Evolutionary conservation across 2,113 vertebrate genomes (phyloP).

Genomic region (Chionomys nivalis): DNA sequence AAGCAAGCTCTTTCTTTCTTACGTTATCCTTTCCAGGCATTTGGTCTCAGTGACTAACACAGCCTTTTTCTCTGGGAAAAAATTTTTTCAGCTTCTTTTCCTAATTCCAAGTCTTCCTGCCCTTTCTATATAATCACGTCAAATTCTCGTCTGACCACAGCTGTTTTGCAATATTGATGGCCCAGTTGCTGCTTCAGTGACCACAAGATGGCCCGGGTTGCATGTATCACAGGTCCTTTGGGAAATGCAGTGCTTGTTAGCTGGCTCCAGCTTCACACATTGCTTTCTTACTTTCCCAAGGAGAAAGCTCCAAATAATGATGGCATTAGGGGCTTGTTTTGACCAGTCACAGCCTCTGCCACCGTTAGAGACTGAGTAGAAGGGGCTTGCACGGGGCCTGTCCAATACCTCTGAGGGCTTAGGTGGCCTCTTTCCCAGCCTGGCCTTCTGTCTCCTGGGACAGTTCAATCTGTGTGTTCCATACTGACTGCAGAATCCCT

Average conservation of each 20-base stretch:
- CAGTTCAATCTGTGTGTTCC: accelerated
- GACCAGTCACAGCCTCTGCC: neutral
- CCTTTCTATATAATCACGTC: neutral
- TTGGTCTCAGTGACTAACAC: neutral
- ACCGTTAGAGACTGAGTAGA: neutral
- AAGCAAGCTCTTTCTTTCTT: neutral
- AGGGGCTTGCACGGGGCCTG: neutral
- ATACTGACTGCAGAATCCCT: neutral
- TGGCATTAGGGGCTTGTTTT: no score
- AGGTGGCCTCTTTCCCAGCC: neutral
- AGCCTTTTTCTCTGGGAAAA: neutral
- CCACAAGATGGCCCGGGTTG: accelerated
- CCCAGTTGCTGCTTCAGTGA: neutral
- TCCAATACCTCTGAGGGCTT: neutral
- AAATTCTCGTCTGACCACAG: neutral
- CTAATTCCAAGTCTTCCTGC: neutral
- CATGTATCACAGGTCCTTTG: neutral
- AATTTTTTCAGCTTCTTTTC: neutral
- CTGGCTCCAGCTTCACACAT: neutral
- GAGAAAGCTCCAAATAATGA: neutral
- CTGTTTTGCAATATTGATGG: neutral
- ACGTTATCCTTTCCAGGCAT: neutral
- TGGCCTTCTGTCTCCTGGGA: neutral
- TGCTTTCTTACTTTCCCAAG: neutral
- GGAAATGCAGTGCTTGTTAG: neutral